These are phyloP conservation scores for Marmota monax DNA, from an alignment of 2,113 vertebrate species.

Conservation along the genomic window DNA sequence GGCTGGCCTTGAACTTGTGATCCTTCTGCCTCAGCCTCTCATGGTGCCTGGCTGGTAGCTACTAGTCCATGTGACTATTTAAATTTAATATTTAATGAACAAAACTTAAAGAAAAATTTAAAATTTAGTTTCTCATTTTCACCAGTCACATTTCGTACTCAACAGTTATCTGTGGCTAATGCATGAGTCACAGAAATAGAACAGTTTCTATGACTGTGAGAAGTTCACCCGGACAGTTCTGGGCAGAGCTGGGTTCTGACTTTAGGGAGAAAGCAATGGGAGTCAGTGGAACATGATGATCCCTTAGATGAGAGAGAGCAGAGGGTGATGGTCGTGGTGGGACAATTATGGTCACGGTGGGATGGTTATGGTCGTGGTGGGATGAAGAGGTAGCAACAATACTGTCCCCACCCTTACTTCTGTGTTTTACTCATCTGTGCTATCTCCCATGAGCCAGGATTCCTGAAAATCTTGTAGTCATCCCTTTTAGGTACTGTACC, in stretches of 20 bases:
- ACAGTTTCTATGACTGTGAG: background rate
- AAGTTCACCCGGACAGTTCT: background rate
- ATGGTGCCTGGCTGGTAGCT: no score
- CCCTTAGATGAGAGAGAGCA: background rate
- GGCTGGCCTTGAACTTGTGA: no score
- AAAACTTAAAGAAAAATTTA: background rate
- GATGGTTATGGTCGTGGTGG: background rate
- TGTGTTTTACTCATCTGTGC: background rate
- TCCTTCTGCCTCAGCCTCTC: no score
- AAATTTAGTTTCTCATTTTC: background rate
- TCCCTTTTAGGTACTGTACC: background rate
- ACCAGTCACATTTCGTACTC: background rate
- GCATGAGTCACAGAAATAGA: no score
- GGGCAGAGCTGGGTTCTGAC: background rate
- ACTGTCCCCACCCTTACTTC: background rate
- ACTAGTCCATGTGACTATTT: no score
- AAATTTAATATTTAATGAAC: background rate
- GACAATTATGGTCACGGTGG: no score
- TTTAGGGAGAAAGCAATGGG: background rate
- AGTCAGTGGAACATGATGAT: background rate
- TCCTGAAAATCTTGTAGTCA: background rate
- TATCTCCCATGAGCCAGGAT: background rate
- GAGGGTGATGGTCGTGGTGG: no score
- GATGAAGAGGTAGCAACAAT: background rate
- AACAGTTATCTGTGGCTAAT: background rate